Conservation (phyloP, 2,888 invertebrate genomes). For the Chrysodeixis includens region DNA sequence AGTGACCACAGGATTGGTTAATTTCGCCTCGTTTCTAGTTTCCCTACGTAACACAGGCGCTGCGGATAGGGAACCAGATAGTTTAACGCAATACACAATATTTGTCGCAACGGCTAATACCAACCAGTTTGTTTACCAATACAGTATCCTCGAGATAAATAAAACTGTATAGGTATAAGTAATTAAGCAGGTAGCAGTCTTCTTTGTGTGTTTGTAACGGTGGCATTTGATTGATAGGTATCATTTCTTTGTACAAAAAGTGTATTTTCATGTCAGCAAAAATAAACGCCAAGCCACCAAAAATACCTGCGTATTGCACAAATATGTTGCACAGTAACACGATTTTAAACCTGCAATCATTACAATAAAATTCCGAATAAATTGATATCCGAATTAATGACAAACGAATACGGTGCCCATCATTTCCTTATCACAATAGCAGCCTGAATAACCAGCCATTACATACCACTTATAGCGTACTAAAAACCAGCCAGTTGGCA, state of each 20-base stretch:
- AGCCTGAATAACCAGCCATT: neutral
- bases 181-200: neutral
- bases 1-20: conserved; percentile 2
- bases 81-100: conserved; percentile 44
- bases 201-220: neutral
- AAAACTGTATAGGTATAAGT: neutral
- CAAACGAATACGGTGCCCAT: neutral
- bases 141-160: conserved; percentile 21
- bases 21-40: conserved; percentile 1
- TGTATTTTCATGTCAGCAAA: neutral
- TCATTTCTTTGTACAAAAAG: neutral
- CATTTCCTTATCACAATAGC: conserved; percentile 4
- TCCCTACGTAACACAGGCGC: conserved; percentile 10
- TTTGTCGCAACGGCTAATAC: conserved; percentile 40
- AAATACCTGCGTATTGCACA: neutral
- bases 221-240: neutral
- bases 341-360: neutral
- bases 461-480: conserved; percentile 8
- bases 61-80: conserved; percentile 45
- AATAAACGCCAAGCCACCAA: neutral
- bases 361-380: neutral
- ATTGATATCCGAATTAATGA: neutral
- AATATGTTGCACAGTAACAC: neutral
- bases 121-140: conserved; percentile 25
- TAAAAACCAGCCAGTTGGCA: conserved; percentile 44